Evolutionary conservation across 2,113 vertebrate genomes (phyloP).

Genomic region (Penelope pileata): DNA sequence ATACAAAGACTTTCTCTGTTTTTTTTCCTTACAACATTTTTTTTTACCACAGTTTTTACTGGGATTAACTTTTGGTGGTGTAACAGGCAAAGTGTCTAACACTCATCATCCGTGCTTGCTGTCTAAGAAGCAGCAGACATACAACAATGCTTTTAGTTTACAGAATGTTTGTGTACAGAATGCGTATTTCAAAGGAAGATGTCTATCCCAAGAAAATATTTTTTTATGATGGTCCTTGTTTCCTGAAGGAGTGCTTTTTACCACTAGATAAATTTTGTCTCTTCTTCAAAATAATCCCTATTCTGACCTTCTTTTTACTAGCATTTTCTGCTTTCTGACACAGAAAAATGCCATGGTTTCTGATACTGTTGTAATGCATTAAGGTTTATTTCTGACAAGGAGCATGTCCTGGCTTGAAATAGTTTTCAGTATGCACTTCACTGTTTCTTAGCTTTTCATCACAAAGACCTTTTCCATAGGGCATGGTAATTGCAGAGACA

Average conservation of each 20-base stretch:
- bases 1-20: background rate
- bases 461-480: slow-evolving; percentile 77
- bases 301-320: background rate
- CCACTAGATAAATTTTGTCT: background rate
- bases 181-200: background rate
- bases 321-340: background rate
- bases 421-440: background rate
- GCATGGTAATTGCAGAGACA: slow-evolving; percentile 97
- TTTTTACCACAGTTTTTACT: background rate
- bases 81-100: background rate
- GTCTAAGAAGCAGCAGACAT: fast-evolving
- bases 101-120: fast-evolving
- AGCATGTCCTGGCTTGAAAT: background rate
- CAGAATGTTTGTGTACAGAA: background rate
- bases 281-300: background rate
- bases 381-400: background rate
- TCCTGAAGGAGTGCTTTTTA: background rate
- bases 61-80: background rate
- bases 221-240: background rate
- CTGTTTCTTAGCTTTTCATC: slow-evolving; percentile 45
- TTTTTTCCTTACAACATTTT: background rate
- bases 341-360: background rate
- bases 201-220: background rate
- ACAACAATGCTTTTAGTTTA: background rate
- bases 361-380: background rate